These are phyloP conservation scores for Cebus imitator DNA, from an alignment of 2,113 vertebrate genomes.

Conservation along the genomic window DNA sequence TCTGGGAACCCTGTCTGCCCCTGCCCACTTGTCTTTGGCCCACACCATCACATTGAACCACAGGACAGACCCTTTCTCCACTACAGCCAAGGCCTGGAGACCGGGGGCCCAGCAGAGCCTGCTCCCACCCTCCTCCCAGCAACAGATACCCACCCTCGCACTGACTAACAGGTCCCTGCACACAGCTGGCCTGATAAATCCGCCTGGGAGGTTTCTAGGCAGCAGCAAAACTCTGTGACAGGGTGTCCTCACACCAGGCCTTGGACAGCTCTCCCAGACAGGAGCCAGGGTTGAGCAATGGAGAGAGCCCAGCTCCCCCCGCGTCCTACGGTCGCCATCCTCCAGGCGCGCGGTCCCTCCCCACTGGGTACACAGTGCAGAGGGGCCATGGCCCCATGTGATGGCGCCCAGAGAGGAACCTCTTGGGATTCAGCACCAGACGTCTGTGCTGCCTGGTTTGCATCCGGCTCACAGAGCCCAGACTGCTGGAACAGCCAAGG, in stretches of 20 bases:
- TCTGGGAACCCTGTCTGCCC: neutral
- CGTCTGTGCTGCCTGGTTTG: conserved; percentile 47
- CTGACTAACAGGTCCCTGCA: neutral
- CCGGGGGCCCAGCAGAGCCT: neutral
- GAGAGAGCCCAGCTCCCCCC: neutral
- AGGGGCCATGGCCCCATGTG: neutral
- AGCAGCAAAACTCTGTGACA: neutral
- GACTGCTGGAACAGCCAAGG: conserved; percentile 59
- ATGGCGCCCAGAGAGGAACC: conserved; percentile 25
- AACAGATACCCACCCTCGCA: neutral
- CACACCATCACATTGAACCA: neutral
- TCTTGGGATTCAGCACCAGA: conserved; percentile 65
- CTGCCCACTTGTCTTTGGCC: neutral
- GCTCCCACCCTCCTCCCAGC: neutral
- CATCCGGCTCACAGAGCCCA: conserved; percentile 49
- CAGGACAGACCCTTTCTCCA: neutral
- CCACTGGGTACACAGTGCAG: neutral
- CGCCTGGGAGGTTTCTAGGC: neutral
- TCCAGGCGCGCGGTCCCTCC: neutral
- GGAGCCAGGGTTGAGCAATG: neutral
- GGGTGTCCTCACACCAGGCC: neutral
- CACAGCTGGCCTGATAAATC: neutral
- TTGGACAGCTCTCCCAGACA: neutral
- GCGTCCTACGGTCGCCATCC: neutral
- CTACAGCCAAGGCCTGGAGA: neutral